Evolutionary conservation across 2,113 vertebrate genomes (phyloP).

Genomic region (Hippopotamus amphibius): DNA sequence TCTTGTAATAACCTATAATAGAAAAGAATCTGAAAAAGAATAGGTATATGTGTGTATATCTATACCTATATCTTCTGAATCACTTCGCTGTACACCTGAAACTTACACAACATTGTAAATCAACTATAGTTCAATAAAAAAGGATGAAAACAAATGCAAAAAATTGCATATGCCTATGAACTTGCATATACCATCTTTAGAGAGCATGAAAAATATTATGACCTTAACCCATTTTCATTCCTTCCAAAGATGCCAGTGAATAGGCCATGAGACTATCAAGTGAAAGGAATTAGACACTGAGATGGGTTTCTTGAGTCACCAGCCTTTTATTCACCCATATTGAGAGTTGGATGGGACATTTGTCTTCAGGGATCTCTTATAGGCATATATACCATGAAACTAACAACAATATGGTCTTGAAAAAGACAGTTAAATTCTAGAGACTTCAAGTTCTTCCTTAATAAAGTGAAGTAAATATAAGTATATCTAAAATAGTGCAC

Average conservation of each 20-base stretch:
- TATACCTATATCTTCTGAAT: neutral
- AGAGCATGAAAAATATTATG: neutral
- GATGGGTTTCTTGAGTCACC: neutral
- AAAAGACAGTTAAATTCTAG: neutral
- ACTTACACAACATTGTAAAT: neutral
- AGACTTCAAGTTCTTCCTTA: neutral
- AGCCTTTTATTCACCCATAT: neutral
- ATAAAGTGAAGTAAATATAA: neutral
- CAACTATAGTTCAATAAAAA: neutral
- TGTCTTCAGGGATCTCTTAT: neutral
- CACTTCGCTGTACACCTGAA: neutral
- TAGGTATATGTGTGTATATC: neutral
- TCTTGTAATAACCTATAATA: neutral
- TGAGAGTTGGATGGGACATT: accelerated
- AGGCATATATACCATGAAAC: neutral
- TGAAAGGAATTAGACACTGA: neutral
- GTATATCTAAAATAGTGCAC: neutral
- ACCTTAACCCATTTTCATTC: neutral
- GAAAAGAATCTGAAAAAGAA: neutral
- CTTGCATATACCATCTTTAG: neutral
- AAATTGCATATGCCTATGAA: neutral
- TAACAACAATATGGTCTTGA: neutral
- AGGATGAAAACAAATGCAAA: neutral
- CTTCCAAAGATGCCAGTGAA: neutral
- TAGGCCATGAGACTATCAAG: neutral